phyloP scores from a whole-genome alignment of 2,888 invertebrate species.

The Lutraria lutraria region DNA sequence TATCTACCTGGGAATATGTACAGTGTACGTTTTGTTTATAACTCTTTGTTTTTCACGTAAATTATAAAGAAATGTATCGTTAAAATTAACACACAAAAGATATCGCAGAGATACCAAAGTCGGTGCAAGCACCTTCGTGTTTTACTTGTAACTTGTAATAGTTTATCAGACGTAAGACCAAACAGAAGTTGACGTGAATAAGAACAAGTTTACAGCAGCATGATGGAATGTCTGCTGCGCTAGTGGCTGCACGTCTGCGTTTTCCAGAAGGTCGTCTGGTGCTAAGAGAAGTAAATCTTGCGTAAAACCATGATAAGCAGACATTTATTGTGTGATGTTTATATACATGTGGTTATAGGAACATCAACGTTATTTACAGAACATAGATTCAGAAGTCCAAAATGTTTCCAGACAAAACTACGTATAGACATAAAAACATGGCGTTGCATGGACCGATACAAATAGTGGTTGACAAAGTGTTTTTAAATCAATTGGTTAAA shows the following conservation, averaged over 20 bases:
- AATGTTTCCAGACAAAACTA: too few species aligned
- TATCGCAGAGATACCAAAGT: too few species aligned
- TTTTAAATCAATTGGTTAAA: too few species aligned
- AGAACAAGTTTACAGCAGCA: neutral
- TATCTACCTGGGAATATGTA: neutral
- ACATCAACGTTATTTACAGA: too few species aligned
- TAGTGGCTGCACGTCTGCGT: neutral
- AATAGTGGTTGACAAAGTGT: too few species aligned
- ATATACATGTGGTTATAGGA: too few species aligned
- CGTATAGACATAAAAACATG: too few species aligned
- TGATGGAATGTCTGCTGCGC: neutral
- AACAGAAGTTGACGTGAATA: neutral
- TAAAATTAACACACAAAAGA: neutral
- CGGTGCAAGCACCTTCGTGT: too few species aligned
- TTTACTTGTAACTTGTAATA: too few species aligned
- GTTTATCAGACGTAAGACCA: neutral
- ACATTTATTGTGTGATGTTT: too few species aligned
- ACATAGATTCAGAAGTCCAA: too few species aligned
- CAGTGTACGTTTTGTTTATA: neutral
- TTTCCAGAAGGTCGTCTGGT: neutral
- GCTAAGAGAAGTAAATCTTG: neutral
- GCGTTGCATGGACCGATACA: too few species aligned
- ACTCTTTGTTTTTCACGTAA: neutral
- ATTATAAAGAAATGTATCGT: neutral
- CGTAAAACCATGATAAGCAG: neutral